Conservation (phyloP, 2,888 invertebrate species). For the Eristalinus sepulchralis region DNA sequence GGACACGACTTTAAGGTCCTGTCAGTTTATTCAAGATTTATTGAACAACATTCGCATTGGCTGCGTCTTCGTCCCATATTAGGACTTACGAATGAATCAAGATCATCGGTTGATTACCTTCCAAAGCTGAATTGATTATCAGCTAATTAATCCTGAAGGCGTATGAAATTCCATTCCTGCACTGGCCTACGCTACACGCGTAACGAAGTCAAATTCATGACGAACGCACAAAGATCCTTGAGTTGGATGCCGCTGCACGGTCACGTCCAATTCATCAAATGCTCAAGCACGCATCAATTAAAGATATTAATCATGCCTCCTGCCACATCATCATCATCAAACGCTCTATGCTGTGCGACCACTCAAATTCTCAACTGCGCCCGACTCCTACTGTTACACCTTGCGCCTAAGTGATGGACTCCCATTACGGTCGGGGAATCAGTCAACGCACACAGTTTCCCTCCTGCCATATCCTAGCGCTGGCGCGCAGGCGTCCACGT, state of each 20-base stretch:
- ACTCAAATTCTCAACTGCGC: constrained; percentile 45
- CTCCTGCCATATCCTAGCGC: constrained; percentile 14
- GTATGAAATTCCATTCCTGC: neutral
- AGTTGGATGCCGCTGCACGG: constrained; percentile 16
- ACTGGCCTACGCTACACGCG: neutral
- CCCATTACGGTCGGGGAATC: constrained; percentile 43
- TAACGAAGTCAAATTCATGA: constrained; percentile 32
- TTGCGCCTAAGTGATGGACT: constrained; percentile 44
- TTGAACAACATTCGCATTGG: neutral
- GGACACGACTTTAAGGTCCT: no score
- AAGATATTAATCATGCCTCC: constrained; percentile 48
- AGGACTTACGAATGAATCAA: neutral
- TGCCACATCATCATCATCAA: constrained; percentile 40
- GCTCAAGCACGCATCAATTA: constrained; percentile 45
- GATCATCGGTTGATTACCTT: neutral
- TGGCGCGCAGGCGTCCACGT: constrained; percentile 1
- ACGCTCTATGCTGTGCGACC: constrained; percentile 30
- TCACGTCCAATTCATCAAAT: constrained; percentile 39
- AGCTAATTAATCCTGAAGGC: neutral
- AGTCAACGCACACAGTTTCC: constrained; percentile 35
- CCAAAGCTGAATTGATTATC: neutral
- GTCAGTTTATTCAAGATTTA: no score
- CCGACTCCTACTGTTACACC: constrained; percentile 61
- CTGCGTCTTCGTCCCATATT: neutral
- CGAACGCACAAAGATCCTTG: neutral